These are phyloP conservation scores for Zaprionus inermis DNA, from an alignment of 1,140 invertebrate genomes.

Conservation along the genomic window DNA sequence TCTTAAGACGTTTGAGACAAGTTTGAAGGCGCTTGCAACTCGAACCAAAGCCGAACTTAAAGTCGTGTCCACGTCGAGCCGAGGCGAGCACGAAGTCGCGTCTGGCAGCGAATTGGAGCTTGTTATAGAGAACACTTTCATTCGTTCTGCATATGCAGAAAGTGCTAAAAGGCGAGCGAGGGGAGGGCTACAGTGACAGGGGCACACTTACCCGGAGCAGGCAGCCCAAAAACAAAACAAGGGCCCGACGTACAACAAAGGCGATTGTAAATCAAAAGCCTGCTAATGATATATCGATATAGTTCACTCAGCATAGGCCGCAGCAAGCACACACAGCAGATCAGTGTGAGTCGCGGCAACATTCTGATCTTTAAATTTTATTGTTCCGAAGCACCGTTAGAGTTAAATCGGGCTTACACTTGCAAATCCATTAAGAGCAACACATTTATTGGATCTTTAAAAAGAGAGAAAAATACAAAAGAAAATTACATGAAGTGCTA, in stretches of 20 bases:
- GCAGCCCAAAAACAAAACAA: slow-evolving; percentile 63
- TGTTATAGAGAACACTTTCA: slow-evolving; percentile 70
- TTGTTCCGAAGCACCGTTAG: slow-evolving; percentile 65
- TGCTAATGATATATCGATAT: slow-evolving; percentile 80
- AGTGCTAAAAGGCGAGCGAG: slow-evolving; percentile 53
- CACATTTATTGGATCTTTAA: slow-evolving; percentile 11
- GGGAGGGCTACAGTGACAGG: background rate
- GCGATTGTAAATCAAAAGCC: slow-evolving; percentile 76
- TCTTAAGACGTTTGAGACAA: slow-evolving; percentile 62
- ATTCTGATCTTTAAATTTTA: slow-evolving; percentile 61
- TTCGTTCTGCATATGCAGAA: slow-evolving; percentile 73
- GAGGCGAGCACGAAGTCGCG: slow-evolving; percentile 1
- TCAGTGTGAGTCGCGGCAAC: slow-evolving; percentile 36
- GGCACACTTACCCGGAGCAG: slow-evolving; percentile 27
- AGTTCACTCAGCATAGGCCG: slow-evolving; percentile 31
- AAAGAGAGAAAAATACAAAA: slow-evolving; percentile 15
- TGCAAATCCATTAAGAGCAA: slow-evolving; percentile 35
- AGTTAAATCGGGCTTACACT: slow-evolving; percentile 45
- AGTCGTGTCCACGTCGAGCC: background rate
- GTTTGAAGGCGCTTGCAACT: slow-evolving; percentile 62
- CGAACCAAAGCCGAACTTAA: slow-evolving; percentile 37
- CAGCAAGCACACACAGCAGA: background rate
- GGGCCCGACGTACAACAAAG: slow-evolving; percentile 57
- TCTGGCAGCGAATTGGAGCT: slow-evolving; percentile 45
- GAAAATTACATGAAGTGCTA: background rate